Percentiles rank a stretch among this genome's conserved stretches.
Conservation (phyloP, 2,113 vertebrate species). For the Ancistrus triradiatus region DNA sequence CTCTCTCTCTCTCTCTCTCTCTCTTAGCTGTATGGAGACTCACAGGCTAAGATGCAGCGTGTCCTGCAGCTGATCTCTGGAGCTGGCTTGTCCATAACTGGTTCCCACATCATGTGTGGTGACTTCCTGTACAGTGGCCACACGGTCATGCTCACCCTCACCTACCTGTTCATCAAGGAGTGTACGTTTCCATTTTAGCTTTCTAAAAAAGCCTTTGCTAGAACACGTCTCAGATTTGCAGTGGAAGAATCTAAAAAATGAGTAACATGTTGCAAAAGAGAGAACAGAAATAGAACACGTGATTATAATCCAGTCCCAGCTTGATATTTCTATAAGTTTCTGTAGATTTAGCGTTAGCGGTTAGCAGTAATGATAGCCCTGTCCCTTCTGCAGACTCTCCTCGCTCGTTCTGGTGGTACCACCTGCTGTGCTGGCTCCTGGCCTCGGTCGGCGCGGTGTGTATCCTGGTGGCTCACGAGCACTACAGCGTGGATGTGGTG, state of each 20-base stretch:
- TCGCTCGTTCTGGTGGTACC: constrained; percentile 96
- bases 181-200: constrained; percentile 73
- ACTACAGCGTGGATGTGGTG: constrained; percentile 92
- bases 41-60: constrained; percentile 86
- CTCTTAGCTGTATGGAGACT: constrained; percentile 85
- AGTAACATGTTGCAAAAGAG: not conserved
- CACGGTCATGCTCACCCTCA: constrained; percentile 89
- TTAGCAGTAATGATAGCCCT: not conserved
- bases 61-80: constrained; percentile 88
- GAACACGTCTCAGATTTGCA: not conserved
- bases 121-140: constrained; percentile 97
- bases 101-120: constrained; percentile 90
- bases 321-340: too few species aligned
- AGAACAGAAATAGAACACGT: too few species aligned
- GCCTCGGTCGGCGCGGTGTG: constrained; percentile 87
- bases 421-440: constrained; percentile 90
- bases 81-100: constrained; percentile 89
- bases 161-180: constrained; percentile 96
- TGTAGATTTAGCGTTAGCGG: too few species aligned
- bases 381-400: constrained; percentile 78
- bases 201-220: not conserved
- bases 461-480: constrained; percentile 91
- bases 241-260: not conserved
- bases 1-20: constrained; percentile 10
- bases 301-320: too few species aligned